A percentile compares a stretch with the other conserved stretches of the same genome.
Conservation (phyloP, 2,113 vertebrate species). For the Sander lucioperca region DNA sequence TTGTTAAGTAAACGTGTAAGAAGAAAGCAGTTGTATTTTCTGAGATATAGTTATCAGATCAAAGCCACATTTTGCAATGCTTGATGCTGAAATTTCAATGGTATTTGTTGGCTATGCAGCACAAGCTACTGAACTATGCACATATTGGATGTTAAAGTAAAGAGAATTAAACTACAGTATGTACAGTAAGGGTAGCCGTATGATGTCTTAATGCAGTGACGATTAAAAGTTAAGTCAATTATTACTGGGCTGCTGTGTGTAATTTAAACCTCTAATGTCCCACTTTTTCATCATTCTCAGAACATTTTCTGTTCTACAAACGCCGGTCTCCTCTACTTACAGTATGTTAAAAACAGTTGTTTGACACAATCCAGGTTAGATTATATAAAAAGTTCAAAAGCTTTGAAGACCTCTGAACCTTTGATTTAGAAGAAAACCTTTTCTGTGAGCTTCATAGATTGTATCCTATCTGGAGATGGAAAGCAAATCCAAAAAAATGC, state of each 20-base stretch:
- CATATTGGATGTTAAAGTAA: not conserved
- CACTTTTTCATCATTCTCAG: conserved; percentile 31
- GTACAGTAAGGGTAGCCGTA: not conserved
- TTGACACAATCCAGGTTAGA: not conserved
- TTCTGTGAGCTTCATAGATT: not conserved
- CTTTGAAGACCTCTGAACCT: not conserved
- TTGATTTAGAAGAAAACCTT: conserved; percentile 25
- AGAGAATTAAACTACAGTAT: not conserved
- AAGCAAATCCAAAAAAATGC: not conserved
- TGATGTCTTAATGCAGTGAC: conserved; percentile 2
- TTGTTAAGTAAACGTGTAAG: not conserved
- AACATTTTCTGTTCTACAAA: conserved; percentile 23
- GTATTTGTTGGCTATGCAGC: not conserved
- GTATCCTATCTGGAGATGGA: not conserved
- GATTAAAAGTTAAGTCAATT: conserved; percentile 21
- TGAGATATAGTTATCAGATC: not conserved
- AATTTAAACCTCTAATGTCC: conserved; percentile 53
- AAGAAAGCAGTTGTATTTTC: not conserved
- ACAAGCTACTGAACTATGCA: not conserved
- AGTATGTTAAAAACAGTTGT: conserved; percentile 2
- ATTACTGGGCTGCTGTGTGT: conserved; percentile 27
- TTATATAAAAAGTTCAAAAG: conserved; percentile 3
- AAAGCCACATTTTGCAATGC: not conserved
- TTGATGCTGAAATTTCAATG: not conserved
- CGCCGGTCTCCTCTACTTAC: conserved; percentile 42